Evolutionary conservation across 2,888 invertebrate species (phyloP), one percentile per base, ranked within the genome.

Genomic region (Macroteleia sp.): DNA sequence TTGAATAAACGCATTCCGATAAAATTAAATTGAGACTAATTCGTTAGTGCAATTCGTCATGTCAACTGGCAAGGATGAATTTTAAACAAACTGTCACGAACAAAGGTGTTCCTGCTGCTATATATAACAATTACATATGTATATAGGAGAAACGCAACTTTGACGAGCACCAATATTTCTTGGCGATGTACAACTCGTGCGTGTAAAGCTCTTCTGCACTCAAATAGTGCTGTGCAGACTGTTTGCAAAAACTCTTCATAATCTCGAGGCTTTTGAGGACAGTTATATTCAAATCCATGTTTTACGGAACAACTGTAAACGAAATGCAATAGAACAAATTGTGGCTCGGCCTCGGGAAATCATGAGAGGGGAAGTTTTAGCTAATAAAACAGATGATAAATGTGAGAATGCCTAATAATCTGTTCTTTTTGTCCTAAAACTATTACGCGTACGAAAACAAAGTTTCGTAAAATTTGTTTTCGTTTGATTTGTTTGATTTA

Each of bases 1-100:
- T 39, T 39, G 39, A 39, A 39, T 16, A 39, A 39, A 16, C 39
- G 39, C 39, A 39, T 39, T 14, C 14, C 39, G 12, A 39, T 39
- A 16, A 39, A 39, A 39, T 39, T 16, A 16, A 16, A 39, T 39
- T 39, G 2, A 39, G 39, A 14, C 16, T 39, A 39, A 39, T 39
- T 39, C n/a, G 34, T n/a, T n/a, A n/a, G n/a, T n/a, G n/a, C n/a
- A n/a, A n/a, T n/a, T n/a, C n/a, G n/a, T n/a, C n/a, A n/a, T n/a
- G n/a, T n/a, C n/a, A n/a, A n/a, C n/a, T n/a, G n/a, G n/a, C n/a
- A n/a, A n/a, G n/a, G n/a, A n/a, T n/a, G n/a, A n/a, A n/a, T n/a
- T n/a, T n/a, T n/a, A n/a, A n/a, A n/a, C n/a, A n/a, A n/a, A n/a
- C n/a, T 34, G 34, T 34, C 3, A 36, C 36, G 1, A 36, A 36